phyloP scores from a whole-genome alignment of 1,140 invertebrate species.

The Zaprionus capensis region DNA sequence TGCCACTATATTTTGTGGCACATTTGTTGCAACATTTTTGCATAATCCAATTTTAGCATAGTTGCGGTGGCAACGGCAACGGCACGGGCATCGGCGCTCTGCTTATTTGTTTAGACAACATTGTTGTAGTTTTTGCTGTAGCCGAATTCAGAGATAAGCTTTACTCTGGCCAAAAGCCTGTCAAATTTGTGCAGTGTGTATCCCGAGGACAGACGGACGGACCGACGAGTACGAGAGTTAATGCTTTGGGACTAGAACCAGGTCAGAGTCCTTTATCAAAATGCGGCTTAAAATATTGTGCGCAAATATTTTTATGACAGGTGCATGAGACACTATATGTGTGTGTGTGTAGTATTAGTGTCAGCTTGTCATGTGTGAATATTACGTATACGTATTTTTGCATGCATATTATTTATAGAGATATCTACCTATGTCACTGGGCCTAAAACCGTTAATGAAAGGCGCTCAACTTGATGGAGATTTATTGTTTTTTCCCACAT shows the following conservation, averaged over 20 bases:
- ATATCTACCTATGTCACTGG: constrained; percentile 1
- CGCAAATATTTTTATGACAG: constrained; percentile 78
- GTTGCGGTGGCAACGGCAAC: too few species aligned
- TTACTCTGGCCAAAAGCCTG: constrained; percentile 26
- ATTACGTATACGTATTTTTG: constrained; percentile 37
- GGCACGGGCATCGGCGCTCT: not conserved
- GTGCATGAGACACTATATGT: constrained; percentile 48
- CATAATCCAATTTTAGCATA: constrained; percentile 45
- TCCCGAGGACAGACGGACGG: not conserved
- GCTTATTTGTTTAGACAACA: constrained; percentile 46
- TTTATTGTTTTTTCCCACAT: constrained; percentile 69
- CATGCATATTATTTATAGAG: constrained; percentile 13
- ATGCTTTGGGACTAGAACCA: constrained; percentile 28
- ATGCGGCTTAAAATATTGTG: constrained; percentile 79
- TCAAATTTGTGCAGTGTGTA: constrained; percentile 44
- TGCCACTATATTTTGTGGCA: constrained; percentile 30
- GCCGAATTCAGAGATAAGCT: constrained; percentile 33
- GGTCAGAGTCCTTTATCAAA: constrained; percentile 74
- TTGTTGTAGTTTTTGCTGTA: constrained; percentile 4
- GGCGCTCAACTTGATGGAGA: constrained; percentile 75
- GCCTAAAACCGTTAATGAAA: constrained; percentile 75
- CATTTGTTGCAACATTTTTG: constrained; percentile 44
- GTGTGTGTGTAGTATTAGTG: constrained; percentile 36
- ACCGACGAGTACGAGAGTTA: constrained; percentile 7
- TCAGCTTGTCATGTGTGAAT: constrained; percentile 40